phyloP scores from a whole-genome alignment of 2,113 vertebrate genomes.

The Zootoca vivipara region DNA sequence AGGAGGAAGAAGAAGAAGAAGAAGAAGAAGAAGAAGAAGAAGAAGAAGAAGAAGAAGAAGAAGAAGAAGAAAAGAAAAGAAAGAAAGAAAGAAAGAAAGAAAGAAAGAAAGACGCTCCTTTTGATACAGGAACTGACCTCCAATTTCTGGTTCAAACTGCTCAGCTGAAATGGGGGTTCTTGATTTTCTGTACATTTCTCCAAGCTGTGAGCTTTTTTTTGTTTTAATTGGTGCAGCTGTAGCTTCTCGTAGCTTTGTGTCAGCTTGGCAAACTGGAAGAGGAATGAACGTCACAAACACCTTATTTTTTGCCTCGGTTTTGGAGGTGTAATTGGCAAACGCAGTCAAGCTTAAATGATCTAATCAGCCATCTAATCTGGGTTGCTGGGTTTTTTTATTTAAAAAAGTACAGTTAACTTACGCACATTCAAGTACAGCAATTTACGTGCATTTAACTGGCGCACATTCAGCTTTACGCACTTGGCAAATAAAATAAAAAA shows the following conservation, averaged over 20 bases:
- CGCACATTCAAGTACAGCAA: no score
- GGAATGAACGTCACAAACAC: constrained; percentile 41
- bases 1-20: no score
- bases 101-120: not conserved
- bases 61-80: no score
- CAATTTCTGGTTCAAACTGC: constrained; percentile 65
- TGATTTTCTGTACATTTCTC: constrained; percentile 43
- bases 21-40: no score
- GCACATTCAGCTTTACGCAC: no score
- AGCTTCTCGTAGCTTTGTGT: constrained; percentile 77
- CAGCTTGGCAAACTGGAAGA: constrained; percentile 77
- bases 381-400: no score
- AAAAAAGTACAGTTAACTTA: no score
- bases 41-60: no score
- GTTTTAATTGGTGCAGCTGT: constrained; percentile 68
- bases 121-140: constrained; percentile 69
- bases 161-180: constrained; percentile 58
- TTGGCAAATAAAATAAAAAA: no score
- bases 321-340: constrained; percentile 40
- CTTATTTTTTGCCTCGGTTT: constrained; percentile 13
- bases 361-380: constrained; percentile 31
- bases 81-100: no score
- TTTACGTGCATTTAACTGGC: no score
- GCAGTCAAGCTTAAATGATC: constrained; percentile 41
- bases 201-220: constrained; percentile 44